phyloP scores from a whole-genome alignment of 2,888 invertebrate species.

The Cephus pulcher region DNA sequence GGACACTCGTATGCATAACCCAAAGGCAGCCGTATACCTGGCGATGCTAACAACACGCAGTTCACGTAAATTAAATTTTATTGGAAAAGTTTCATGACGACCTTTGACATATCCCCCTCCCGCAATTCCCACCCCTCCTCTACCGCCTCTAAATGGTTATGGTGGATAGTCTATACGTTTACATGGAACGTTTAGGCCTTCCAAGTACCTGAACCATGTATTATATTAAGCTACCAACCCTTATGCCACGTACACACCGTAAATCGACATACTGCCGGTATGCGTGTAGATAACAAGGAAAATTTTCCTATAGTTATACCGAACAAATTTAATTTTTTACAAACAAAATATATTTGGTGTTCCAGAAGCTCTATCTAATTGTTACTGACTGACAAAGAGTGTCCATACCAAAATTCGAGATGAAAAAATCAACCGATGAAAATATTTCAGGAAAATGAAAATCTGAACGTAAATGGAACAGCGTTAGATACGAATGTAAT shows the following conservation, averaged over 20 bases:
- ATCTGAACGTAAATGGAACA: too few species aligned
- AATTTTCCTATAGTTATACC: too few species aligned
- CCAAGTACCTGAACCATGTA: not conserved
- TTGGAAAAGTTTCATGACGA: constrained; percentile 20
- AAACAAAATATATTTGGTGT: too few species aligned
- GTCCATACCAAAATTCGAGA: too few species aligned
- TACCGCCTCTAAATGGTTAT: not conserved
- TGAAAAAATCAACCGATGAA: too few species aligned
- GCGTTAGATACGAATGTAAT: too few species aligned
- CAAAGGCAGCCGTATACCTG: not conserved
- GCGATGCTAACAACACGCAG: constrained; percentile 6
- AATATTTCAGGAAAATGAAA: too few species aligned
- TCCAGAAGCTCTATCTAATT: too few species aligned
- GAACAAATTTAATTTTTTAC: too few species aligned
- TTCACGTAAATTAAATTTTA: constrained; percentile 26
- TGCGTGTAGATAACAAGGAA: not conserved
- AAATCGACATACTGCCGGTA: not conserved
- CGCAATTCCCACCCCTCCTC: not conserved
- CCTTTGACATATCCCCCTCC: not conserved
- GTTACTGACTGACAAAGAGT: too few species aligned
- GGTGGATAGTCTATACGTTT: not conserved
- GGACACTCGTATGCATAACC: not conserved
- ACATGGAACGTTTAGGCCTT: not conserved
- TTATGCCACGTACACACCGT: not conserved
- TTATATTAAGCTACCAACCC: not conserved